These are phyloP conservation scores for Pteromalus puparum DNA, from an alignment of 1,140 invertebrate genomes.

Conservation along the genomic window DNA sequence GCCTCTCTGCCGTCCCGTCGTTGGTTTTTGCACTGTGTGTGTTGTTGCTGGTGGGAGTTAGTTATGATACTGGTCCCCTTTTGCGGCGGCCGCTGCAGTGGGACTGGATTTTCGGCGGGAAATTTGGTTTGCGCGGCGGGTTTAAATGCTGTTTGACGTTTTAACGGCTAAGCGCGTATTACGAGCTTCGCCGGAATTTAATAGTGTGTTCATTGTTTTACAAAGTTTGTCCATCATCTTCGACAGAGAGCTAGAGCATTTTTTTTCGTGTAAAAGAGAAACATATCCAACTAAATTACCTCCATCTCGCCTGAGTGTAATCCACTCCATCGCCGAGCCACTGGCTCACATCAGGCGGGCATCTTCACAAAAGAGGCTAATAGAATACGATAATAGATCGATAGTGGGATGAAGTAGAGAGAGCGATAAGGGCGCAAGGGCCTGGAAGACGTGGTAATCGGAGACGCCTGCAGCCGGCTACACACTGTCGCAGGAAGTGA, in stretches of 20 bases:
- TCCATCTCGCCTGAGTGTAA: no score
- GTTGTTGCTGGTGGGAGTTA: neutral
- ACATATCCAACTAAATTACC: no score
- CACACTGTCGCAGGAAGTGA: conserved; percentile 40
- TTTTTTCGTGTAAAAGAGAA: no score
- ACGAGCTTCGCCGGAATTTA: no score
- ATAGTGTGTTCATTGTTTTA: no score
- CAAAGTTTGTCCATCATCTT: no score
- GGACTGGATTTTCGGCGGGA: no score
- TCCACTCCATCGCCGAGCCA: neutral
- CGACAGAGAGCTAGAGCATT: no score
- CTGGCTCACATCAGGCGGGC: neutral
- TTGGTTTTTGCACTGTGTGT: neutral
- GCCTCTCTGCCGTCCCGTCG: neutral
- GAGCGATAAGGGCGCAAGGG: neutral
- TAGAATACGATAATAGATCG: conserved; percentile 32
- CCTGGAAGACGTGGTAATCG: conserved; percentile 36
- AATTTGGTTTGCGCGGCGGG: no score
- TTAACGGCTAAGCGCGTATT: neutral
- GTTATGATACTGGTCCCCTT: neutral
- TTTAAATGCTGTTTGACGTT: neutral
- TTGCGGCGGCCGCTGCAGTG: neutral
- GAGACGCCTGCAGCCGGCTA: conserved; percentile 15
- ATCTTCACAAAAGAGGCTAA: conserved; percentile 18
- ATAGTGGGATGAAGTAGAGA: conserved; percentile 8